Percentiles rank a stretch among this genome's conserved stretches.
Conservation (phyloP, 1,140 invertebrate species). For the Brachystomella parvula region DNA sequence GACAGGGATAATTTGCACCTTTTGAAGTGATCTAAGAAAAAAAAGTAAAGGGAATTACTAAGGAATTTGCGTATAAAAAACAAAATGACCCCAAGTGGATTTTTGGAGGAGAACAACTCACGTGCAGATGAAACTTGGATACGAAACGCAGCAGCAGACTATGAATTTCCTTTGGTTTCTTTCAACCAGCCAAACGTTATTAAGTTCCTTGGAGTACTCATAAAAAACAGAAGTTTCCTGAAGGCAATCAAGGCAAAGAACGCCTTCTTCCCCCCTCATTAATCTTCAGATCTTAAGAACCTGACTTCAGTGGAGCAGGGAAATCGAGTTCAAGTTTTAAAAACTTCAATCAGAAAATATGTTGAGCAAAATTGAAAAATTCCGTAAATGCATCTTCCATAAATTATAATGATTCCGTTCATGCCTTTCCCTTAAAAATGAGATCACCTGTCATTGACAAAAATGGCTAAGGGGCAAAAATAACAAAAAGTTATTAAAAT, state of each 20-base stretch:
- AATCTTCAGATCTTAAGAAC: background rate
- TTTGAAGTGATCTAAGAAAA: background rate
- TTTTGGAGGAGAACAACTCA: background rate
- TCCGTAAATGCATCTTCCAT: background rate
- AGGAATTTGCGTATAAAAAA: background rate
- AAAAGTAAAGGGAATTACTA: background rate
- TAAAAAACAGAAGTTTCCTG: background rate
- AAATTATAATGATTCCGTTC: background rate
- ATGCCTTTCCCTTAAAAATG: background rate
- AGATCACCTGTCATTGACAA: background rate
- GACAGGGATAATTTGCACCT: background rate
- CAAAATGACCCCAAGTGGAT: background rate
- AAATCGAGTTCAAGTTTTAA: background rate
- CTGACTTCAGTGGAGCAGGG: constrained; percentile 1
- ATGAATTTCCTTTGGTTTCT: background rate
- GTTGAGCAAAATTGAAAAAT: background rate
- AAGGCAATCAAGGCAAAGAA: background rate
- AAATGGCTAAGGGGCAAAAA: background rate
- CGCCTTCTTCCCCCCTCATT: background rate
- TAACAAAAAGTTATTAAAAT: background rate
- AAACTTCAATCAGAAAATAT: background rate
- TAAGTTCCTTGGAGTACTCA: background rate
- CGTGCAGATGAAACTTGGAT: background rate
- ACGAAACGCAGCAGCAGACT: background rate
- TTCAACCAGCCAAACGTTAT: background rate